Percentiles rank a stretch among this genome's conserved stretches.
Evolutionary conservation across 2,888 invertebrate genomes (phyloP).

Genomic region (Papilio gigon): DNA sequence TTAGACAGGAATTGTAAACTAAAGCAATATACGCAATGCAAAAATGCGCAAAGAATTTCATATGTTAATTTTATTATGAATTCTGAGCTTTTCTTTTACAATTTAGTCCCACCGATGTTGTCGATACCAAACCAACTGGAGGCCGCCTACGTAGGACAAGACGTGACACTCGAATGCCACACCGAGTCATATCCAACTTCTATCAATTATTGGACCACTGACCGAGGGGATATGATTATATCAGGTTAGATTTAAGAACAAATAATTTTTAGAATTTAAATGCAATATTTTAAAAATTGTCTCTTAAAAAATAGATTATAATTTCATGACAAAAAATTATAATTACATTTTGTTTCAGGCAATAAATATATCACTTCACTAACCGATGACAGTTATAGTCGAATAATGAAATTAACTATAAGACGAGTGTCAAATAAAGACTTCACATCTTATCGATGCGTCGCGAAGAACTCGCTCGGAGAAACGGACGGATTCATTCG

Average conservation of each 20-base stretch:
- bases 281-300: background rate
- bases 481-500: conserved; percentile 95
- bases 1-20: background rate
- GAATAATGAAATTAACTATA: conserved; percentile 95
- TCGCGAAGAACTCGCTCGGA: conserved; percentile 95
- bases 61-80: background rate
- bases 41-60: background rate
- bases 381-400: conserved; percentile 92
- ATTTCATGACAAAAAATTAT: background rate
- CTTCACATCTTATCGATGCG: conserved; percentile 94
- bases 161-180: conserved; percentile 93
- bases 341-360: conserved; percentile 76
- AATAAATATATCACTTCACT: conserved; percentile 93
- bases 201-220: conserved; percentile 97
- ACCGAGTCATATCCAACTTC: conserved; percentile 96
- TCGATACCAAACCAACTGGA: conserved; percentile 96
- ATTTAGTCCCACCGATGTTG: conserved; percentile 94
- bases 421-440: conserved; percentile 89
- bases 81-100: conserved; percentile 29
- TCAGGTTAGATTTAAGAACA: conserved; percentile 84
- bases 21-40: too few species aligned
- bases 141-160: conserved; percentile 93
- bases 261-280: background rate
- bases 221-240: conserved; percentile 95
- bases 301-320: background rate